Evolutionary conservation across 2,888 invertebrate genomes (phyloP), one percentile per base, ranked within the genome.

Genomic region (Luperina nickerlii): DNA sequence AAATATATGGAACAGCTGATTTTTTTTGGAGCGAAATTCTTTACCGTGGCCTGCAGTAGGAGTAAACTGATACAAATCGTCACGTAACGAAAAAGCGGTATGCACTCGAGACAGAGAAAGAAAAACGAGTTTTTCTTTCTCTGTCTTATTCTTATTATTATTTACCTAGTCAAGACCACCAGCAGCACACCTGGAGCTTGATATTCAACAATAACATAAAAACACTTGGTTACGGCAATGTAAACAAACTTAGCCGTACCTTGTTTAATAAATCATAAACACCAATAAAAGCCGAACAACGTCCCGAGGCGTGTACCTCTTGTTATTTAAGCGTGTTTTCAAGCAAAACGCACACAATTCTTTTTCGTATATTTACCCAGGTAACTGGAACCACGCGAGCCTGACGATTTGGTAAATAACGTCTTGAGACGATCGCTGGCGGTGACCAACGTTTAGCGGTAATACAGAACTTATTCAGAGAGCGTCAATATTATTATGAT

Each of bases 381-480:
- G 90, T 90, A 91, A 89, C 89, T 87, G 77, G 88, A 88, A 83
- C 86, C 78, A 81, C 69, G 88, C 83, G 67, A 88, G 90, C 87
- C 80, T 84, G 89, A 88, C 88, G 88, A 87, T 91, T 91, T 88
- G 85, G 89, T 91, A 92, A 92, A 92, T 92, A 92, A 90, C 91
- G 87, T 83, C 75, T 84, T 78, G 81, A 78, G 78, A 80, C 60
- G 80, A 69, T 76, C 78, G 57, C 63, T 24, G 54, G n/a, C 9
- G 73, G 82, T 72, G 62, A 48, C 86, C 84, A 87, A 18, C 27
- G n/a, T 38, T 76, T 65, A 15, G 15, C 1, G 13, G 67, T 65
- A 74, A 74, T 15, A 45, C 20, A 51, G 70, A 63, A 63, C n/a
- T n/a, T 54, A 54, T 18, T 54, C 48, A 27, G 7, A 20, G 48